Evolutionary conservation across 64 coral and sea anemone genomes (phyloP), one percentile per base, ranked within the genome.

Genomic region (Catalaphyllia jardinei): DNA sequence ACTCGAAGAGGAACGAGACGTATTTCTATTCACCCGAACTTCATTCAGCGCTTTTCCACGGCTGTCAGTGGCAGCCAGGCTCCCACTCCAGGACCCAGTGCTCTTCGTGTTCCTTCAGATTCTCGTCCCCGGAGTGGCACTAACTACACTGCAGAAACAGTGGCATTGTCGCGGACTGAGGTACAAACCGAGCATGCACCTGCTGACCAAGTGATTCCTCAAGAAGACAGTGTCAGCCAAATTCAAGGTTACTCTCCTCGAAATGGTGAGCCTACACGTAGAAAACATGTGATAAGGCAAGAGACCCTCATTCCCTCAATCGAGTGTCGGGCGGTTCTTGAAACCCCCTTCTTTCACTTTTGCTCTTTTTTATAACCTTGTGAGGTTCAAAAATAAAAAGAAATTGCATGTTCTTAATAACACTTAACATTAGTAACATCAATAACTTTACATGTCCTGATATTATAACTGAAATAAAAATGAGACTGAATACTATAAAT

Each of bases 21-120:
- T 19, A 96, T 96, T 69, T 96, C 94, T 62, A 89, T 96, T 75
- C 91, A 96, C 57, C 94, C 94, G 10, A 92, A 92, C 65, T 93
- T 93, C 59, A 90, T 96, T 42, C 94, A 96, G 39, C 91, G 87
- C 42, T 85, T 96, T 25, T 86, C 94, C 18, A 79, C 14, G 1
- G 51, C 31, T 2, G 88, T 87, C 79, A 89, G n/a, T 6, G 35
- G 50, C 15, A 51, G 77, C 50, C n/a, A 10, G 25, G 1, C 77
- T 31, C 61, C 61, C 10, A 35, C 80, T 19, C 67, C 51, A 10
- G 67, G 65, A 16, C 89, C 54, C 15, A 91, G 18, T 73, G 18
- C 60, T 55, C 90, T 84, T 31, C 90, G 31, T 57, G 57, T 28
- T 84, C 90, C 30, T 1, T 5, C 62, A 20, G 84, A 82, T 82